Base-by-base conservation (phyloP, 2,113 vertebrate species). In the Lichenostomus cassidix region DNA sequence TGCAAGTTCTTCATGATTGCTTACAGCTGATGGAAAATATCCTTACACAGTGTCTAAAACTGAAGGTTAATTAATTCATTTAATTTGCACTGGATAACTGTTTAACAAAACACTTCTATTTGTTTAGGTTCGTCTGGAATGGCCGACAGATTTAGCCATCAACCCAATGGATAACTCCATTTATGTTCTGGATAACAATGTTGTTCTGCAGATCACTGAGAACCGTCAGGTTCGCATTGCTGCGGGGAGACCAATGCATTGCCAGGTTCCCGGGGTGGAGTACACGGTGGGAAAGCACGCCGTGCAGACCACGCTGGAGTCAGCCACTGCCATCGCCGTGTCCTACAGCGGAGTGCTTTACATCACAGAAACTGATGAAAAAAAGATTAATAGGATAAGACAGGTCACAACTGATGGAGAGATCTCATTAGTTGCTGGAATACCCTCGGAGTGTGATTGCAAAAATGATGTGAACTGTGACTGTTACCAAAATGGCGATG, bases 91-190 rank as follows among this genome's bases (percentile, higher is more conserved):
- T 41, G 22, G 68, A 65, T 52, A 88, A 63, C 63, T 37, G 50
- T 87, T 68, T 96, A 76, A 97, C 89, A n/a, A 70, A 91, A 11
- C 41, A 2, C 41, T 80, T 89, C 37, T 78, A 1, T 92, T 89
- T 81, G 42, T 89, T 67, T 90, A 99, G 99, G 99, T 99, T 52
- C 99, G 99, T 88, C 97, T 99, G 96, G 99, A 99, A 81, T 99
- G 99, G 99, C 99, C 99, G 39, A 99, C 99, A 13, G 99, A 99
- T 95, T 97, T 99, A 10, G 98, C 99, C 18, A 98, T 99, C 65
- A 99, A 99, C 97, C 99, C 99, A 2, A 99, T 99, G 98, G 99
- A 99, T 95, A 99, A 99, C 96, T 99, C 99, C 44, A 98, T 99
- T 49, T 99, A 98, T 2, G 99, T 99, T 46, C 89, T 99, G 97